Evolutionary conservation across 2,113 vertebrate genomes (phyloP), one percentile per base, ranked within the genome.

Genomic region (Psephotus haematonotus): DNA sequence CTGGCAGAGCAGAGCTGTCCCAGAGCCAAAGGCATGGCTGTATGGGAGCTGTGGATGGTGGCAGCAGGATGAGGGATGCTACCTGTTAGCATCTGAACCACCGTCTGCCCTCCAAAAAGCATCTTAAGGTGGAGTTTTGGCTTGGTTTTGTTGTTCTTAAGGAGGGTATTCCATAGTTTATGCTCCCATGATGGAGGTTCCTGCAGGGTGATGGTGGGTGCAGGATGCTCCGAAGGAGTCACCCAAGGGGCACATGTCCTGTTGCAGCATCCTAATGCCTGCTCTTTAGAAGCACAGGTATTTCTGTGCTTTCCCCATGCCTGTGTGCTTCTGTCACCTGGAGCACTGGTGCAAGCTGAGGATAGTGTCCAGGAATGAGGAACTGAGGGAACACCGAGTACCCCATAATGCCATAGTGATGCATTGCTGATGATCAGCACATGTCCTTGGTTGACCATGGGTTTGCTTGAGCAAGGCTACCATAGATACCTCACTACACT

Each of bases 1-100:
- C 93, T 95, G 93, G 94, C 71, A 0, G 96, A 96, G 86, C 70
- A 55, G 93, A 93, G 89, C 76, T 92, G 86, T 93, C 83, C 83
- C 27, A 0, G 63, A 91, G 95, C 91, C 95, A 90, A 86, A 88
- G 79, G 37, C 50, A 31, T 1, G 64, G 87, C 33, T 72, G n/a
- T 3, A 7, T 0, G 8, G 41, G 53, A 87, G 78, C 82, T 0
- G 13, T 23, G 62, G 37, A 29, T 44, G 79, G 28, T 3, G 65
- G 74, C 37, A 15, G 59, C 59, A 59, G 85, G 43, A 23, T 46
- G 85, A 81, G 15, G 88, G 47, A 28, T 37, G 24, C 9, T 9
- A 29, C 46, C 46, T 12, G 10, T 20, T 31, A 46, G 28, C 74
- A 52, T 78, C 86, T 52, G 70, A 92, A 62, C 29, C 53, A 17